Evolutionary conservation across 2,113 vertebrate genomes (phyloP), one percentile per base, ranked within the genome.

Genomic region (Engraulis encrasicolus): DNA sequence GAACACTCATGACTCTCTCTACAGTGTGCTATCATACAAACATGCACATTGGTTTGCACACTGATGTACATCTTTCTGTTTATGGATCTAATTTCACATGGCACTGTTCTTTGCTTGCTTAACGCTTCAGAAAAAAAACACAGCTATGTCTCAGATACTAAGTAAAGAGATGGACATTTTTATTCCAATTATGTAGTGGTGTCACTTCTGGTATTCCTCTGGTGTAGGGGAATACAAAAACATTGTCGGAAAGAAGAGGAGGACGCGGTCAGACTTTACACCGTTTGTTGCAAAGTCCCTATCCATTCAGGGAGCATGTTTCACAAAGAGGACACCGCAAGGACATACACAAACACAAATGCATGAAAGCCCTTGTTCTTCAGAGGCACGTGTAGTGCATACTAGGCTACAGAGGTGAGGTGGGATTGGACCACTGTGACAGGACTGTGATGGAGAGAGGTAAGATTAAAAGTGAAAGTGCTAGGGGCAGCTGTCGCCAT

Each of bases 31-130:
- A 84, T 86, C 79, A 83, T 85, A 81, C 71, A 83, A 81, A 86
- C 52, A 54, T 83, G 80, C 82, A 84, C 82, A 81, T 85, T 82
- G 80, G 83, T 66, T 86, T 87, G 82, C 84, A 84, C 85, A 88
- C 87, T 82, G 84, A 85, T 86, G 80, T 84, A 87, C 81, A 80
- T 66, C 58, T 61, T 61, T 66, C 58, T 31, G 7, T 66, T 27
- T 14, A 66, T 66, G 58, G 31, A 45, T 84, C 80, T 40, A 50
- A 48, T 50, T 36, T 66, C 58, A 14, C 58, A 27, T 14, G 31
- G 1, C 6, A 27, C 58, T 66, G 58, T 58, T 2, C 81, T 11
- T 79, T 78, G 81, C 81, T 81, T 40, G 38, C 58, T 27, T 40
- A 81, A 66, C 45, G 45, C 40, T 34, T 50, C 82, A n/a, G n/a